Conservation (phyloP, 2,113 vertebrate genomes). For the Herpailurus yagouaroundi region DNA sequence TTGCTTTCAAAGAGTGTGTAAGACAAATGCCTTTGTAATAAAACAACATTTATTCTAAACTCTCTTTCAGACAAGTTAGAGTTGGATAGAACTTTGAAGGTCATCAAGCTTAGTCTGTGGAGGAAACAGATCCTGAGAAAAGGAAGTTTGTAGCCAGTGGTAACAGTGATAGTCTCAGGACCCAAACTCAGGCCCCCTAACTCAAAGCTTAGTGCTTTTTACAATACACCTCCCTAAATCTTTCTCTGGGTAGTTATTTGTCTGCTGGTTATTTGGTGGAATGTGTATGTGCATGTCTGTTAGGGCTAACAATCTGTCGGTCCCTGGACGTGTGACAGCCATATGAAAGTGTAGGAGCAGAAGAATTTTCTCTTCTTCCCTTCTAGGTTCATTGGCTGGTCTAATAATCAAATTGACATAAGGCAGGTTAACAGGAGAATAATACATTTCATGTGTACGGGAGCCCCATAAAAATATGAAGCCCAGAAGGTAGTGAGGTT, state of each 20-base stretch:
- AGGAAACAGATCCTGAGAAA: slow-evolving; percentile 12
- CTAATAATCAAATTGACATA: neutral
- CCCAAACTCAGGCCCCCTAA: neutral
- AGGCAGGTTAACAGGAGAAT: neutral
- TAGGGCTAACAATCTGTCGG: neutral
- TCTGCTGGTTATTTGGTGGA: neutral
- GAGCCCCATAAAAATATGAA: neutral
- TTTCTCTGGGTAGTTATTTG: neutral
- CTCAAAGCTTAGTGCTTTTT: neutral
- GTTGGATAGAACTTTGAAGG: neutral
- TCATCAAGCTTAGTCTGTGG: neutral
- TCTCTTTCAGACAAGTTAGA: neutral
- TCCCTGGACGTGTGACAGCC: neutral
- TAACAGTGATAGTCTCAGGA: neutral
- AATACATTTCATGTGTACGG: neutral
- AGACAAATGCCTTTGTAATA: neutral
- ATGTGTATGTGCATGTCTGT: neutral
- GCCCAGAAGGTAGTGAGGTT: neutral
- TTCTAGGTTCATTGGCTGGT: neutral
- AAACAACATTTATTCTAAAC: neutral
- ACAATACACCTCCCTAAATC: neutral
- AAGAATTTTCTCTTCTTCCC: neutral
- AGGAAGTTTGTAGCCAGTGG: neutral
- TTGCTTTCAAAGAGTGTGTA: neutral
- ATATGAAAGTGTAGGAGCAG: neutral